Evolutionary conservation across 2,797 vertebrate species (phyloP).

Genomic region (Neosilurus mollespiculum): DNA sequence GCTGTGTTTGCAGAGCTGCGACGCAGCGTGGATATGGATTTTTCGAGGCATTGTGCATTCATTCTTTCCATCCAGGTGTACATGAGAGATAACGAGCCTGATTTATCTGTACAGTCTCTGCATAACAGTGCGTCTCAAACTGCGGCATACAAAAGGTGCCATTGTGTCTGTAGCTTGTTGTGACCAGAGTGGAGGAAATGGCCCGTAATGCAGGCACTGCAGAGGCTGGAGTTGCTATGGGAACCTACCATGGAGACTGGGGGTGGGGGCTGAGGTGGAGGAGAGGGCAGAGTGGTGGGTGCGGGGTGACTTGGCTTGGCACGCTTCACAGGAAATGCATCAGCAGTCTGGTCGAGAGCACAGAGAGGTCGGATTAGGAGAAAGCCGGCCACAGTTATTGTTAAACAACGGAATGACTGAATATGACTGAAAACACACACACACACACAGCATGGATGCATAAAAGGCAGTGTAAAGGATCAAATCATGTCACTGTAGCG

Average conservation of each 20-base stretch:
- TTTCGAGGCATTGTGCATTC: constrained; percentile 39
- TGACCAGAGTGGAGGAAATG: constrained; percentile 44
- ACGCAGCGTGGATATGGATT: constrained; percentile 36
- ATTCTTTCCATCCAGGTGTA: constrained; percentile 52
- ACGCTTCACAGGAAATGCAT: constrained; percentile 55
- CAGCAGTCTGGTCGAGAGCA: constrained; percentile 55
- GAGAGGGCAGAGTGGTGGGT: constrained; percentile 42
- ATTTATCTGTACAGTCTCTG: constrained; percentile 55
- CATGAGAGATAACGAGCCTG: constrained; percentile 54
- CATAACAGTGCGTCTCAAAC: constrained; percentile 47
- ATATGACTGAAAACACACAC: neutral
- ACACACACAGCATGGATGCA: neutral
- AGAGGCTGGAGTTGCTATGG: constrained; percentile 65
- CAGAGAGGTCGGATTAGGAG: constrained; percentile 48
- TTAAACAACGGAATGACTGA: constrained; percentile 10
- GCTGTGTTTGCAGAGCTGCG: constrained; percentile 40
- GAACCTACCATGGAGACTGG: constrained; percentile 62
- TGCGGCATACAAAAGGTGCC: constrained; percentile 53
- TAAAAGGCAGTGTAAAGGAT: neutral
- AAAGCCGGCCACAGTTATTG: constrained; percentile 18
- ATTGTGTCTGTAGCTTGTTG: constrained; percentile 50
- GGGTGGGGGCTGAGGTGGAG: constrained; percentile 54
- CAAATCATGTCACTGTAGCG: neutral
- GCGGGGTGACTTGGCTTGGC: constrained; percentile 48
- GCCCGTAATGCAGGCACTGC: constrained; percentile 56